Base-by-base conservation (phyloP, 2,797 vertebrate species). In the Basileuterus tristriatus region DNA sequence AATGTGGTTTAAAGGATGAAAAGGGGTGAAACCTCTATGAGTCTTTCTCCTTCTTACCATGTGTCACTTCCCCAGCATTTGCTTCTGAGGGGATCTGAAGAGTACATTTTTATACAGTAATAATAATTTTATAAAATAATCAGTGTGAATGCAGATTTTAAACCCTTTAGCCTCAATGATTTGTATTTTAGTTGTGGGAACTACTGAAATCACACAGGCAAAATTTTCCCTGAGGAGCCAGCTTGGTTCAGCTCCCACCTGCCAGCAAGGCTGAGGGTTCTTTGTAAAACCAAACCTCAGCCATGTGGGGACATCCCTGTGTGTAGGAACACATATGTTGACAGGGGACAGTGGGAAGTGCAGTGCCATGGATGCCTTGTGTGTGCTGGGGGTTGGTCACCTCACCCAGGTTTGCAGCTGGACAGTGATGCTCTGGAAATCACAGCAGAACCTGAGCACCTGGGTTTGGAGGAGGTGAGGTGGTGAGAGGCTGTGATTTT, bases 281-380 rank as follows among this genome's bases (percentile, higher is more conserved):
- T 32, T 56, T 44, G 58, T 24, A 32, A n/a, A 2, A 13, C 43
- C 56, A 27, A 16, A 29, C 17, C 0, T 1, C 67, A 46, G 80
- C 12, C 1, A 9, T 20, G 30, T 3, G 1, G 29, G 46, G 65
- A 63, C n/a, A 24, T 9, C n/a, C 16, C 56, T 37, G 52, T 1
- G 1, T 7, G 49, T 15, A 62, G 44, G 49, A 49, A 20, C 70
- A 63, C 1, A 0, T 24, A 49, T 75, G 0, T 7, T 23, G 63
- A 8, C 47, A 62, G 56, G 21, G 52, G 24, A 50, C 27, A 22
- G 58, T 4, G 44, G 62, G 32, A 71, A 64, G 67, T 44, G 67
- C 49, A 59, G 44, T 55, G 41, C 74, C 50, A 15, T 0, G 2
- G 8, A 19, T 47, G 60, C 37, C 65, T 20, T 27, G 21, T 50